Evolutionary conservation across 1,140 invertebrate genomes (phyloP).

Genomic region (Condylostylus longicornis): DNA sequence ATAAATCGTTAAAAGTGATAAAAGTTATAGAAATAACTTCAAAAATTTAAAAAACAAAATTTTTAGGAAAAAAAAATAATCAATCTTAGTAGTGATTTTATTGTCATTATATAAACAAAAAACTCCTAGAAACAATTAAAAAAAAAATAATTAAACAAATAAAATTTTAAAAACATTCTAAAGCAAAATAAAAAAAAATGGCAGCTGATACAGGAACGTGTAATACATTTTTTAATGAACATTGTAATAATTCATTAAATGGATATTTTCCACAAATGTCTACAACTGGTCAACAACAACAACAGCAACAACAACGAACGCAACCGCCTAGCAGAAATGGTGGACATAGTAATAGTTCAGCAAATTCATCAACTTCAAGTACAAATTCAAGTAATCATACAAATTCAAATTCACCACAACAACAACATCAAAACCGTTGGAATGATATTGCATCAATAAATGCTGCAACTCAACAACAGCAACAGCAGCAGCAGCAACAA

Average conservation of each 20-base stretch:
- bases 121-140: background rate
- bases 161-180: conserved; percentile 4
- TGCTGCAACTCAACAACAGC: background rate
- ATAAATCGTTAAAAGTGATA: no score
- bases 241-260: conserved; percentile 22
- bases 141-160: background rate
- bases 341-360: conserved; percentile 1
- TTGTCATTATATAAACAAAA: no score
- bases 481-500: conserved; percentile 7
- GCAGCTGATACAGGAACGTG: conserved; percentile 23
- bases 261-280: conserved; percentile 29
- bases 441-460: background rate
- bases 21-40: no score
- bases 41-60: no score
- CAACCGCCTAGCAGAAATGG: conserved; percentile 10
- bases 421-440: conserved; percentile 11
- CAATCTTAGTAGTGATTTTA: no score
- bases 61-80: no score
- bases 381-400: background rate
- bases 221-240: conserved; percentile 25
- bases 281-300: conserved; percentile 17
- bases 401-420: background rate
- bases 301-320: conserved; percentile 1
- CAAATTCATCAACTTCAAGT: background rate
- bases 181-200: conserved; percentile 12